Conservation (phyloP, 92 coral and sea anemone species). For the Porites cylindrica region DNA sequence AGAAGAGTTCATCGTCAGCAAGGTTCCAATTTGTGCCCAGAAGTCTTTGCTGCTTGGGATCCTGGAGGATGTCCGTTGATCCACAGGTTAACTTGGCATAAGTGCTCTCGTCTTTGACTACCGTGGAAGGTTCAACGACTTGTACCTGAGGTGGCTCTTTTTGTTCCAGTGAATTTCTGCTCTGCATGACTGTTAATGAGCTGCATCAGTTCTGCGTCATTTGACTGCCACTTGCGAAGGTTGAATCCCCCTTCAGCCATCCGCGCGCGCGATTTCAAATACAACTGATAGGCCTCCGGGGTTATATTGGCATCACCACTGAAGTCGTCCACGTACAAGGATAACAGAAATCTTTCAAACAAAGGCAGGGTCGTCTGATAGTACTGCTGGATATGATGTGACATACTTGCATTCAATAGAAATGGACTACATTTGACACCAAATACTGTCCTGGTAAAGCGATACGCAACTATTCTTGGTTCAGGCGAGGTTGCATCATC, state of each 20-base stretch:
- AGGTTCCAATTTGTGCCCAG: constrained; percentile 69
- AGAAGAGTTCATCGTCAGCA: constrained; percentile 34
- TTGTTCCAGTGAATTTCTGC: constrained; percentile 9
- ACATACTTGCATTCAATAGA: constrained; percentile 47
- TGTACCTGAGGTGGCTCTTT: neutral
- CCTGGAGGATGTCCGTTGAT: constrained; percentile 22
- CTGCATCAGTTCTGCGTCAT: constrained; percentile 9
- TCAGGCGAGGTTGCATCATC: constrained; percentile 3
- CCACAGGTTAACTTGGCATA: constrained; percentile 43
- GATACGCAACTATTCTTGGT: neutral
- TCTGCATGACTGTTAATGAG: neutral
- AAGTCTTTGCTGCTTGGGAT: constrained; percentile 50
- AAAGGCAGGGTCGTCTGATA: constrained; percentile 36
- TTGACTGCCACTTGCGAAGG: constrained; percentile 63
- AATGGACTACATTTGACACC: constrained; percentile 57
- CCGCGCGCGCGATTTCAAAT: constrained; percentile 53
- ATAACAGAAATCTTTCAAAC: constrained; percentile 35
- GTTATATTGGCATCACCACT: constrained; percentile 41
- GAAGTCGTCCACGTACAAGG: constrained; percentile 62
- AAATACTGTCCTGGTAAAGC: constrained; percentile 44
- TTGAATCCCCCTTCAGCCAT: constrained; percentile 68
- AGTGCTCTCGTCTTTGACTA: constrained; percentile 34
- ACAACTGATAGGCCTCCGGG: constrained; percentile 31
- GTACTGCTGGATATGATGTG: constrained; percentile 43
- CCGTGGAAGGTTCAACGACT: constrained; percentile 6